phyloP scores from a whole-genome alignment of 2,888 invertebrate genomes.

The Pyrgus malvae region DNA sequence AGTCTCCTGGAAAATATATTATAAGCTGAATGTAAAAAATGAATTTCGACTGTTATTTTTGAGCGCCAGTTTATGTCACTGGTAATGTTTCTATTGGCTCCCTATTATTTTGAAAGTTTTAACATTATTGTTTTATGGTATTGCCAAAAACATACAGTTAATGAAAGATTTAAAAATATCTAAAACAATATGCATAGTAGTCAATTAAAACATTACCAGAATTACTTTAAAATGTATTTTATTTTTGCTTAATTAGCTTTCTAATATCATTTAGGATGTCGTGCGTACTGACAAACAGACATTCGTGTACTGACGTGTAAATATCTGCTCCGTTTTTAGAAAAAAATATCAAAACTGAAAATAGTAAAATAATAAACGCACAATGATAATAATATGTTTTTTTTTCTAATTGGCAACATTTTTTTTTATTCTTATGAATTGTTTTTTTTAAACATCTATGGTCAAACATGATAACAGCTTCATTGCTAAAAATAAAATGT shows the following conservation, averaged over 20 bases:
- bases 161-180: no score
- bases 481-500: conserved; percentile 1
- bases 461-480: neutral
- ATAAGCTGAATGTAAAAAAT: conserved; percentile 26
- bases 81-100: conserved; percentile 17
- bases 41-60: conserved; percentile 26
- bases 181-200: neutral
- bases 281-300: conserved; percentile 23
- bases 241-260: conserved; percentile 19
- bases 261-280: conserved; percentile 13
- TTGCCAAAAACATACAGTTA: no score
- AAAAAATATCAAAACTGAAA: conserved; percentile 37
- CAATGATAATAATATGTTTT: conserved; percentile 27
- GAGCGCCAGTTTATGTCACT: conserved; percentile 13
- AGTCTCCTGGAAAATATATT: conserved; percentile 32
- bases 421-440: neutral
- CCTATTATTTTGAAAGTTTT: no score
- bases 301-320: conserved; percentile 29
- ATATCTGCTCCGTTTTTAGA: conserved; percentile 33
- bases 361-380: conserved; percentile 43
- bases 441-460: neutral
- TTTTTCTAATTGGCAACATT: conserved; percentile 13
- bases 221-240: conserved; percentile 8
- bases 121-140: no score
- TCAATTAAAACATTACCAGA: conserved; percentile 7